Evolutionary conservation across 2,888 invertebrate genomes (phyloP).

Genomic region (Bruchidius siliquastri): DNA sequence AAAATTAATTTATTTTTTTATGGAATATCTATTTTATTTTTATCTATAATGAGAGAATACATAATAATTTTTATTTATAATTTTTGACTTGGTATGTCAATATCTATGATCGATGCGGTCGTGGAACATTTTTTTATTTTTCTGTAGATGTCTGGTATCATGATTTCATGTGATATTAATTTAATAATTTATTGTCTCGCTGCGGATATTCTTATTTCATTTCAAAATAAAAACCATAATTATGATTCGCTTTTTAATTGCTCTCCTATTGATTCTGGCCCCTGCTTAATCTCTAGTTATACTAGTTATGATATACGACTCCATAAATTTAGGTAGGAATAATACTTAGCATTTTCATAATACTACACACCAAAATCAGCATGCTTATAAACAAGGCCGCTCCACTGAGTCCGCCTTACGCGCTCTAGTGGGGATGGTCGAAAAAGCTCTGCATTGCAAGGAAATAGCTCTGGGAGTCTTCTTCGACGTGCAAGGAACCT

Average conservation of each 20-base stretch:
- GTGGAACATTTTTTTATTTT: not conserved
- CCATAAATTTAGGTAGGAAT: too few relatives aligned
- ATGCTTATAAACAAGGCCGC: too few relatives aligned
- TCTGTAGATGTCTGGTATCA: constrained; percentile 1
- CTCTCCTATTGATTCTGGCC: too few relatives aligned
- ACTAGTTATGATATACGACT: too few relatives aligned
- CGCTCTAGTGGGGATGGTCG: too few relatives aligned
- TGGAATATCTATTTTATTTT: constrained; percentile 17
- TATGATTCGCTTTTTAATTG: not conserved
- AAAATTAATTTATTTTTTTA: constrained; percentile 28
- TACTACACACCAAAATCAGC: too few relatives aligned
- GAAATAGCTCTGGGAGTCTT: too few relatives aligned
- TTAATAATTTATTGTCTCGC: constrained; percentile 29
- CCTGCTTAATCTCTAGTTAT: too few relatives aligned
- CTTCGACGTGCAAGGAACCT: too few relatives aligned
- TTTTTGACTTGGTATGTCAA: not conserved
- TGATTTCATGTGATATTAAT: constrained; percentile 29
- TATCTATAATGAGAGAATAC: constrained; percentile 13
- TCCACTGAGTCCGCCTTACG: too few relatives aligned
- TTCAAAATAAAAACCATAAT: constrained; percentile 14
- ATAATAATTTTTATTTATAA: constrained; percentile 18
- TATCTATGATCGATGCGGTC: not conserved
- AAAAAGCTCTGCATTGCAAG: too few relatives aligned
- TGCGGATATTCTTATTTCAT: constrained; percentile 12
- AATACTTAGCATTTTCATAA: too few relatives aligned